Conservation (phyloP, 2,113 vertebrate genomes). For the Hiodon alosoides region DNA sequence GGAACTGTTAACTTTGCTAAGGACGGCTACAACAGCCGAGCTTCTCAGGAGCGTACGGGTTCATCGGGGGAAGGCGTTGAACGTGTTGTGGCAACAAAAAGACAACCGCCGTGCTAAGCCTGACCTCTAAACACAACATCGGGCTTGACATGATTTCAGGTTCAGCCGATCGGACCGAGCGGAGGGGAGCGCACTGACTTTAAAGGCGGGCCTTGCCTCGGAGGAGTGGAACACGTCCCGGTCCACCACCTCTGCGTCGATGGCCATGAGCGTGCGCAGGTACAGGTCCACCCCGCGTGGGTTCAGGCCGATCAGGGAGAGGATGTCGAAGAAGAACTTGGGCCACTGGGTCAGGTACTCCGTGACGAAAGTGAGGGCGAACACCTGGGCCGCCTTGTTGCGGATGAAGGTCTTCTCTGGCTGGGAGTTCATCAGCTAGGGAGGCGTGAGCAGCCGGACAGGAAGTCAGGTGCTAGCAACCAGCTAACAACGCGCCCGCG, state of each 20-base stretch:
- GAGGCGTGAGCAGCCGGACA: not conserved
- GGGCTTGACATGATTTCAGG: too few species aligned
- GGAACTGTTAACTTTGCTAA: not conserved
- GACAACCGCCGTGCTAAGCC: too few species aligned
- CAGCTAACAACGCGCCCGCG: too few species aligned
- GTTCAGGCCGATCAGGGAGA: slow-evolving; percentile 85
- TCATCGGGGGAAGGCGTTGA: too few species aligned
- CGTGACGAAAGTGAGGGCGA: slow-evolving; percentile 89
- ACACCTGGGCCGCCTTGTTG: slow-evolving; percentile 96
- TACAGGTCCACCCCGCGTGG: slow-evolving; percentile 90
- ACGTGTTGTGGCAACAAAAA: too few species aligned
- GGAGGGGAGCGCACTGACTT: too few species aligned
- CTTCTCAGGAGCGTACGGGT: not conserved
- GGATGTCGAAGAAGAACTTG: slow-evolving; percentile 95
- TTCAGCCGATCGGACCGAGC: not conserved
- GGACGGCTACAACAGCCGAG: not conserved
- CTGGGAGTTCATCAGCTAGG: slow-evolving; percentile 78
- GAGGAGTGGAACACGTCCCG: slow-evolving; percentile 83
- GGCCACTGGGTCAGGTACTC: slow-evolving; percentile 95
- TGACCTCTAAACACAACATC: too few species aligned
- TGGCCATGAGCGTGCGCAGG: slow-evolving; percentile 91
- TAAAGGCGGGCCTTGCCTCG: slow-evolving; percentile 65
- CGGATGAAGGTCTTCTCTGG: slow-evolving; percentile 94
- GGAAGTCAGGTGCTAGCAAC: not conserved
- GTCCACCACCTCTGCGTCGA: slow-evolving; percentile 93